Evolutionary conservation across 2,888 invertebrate genomes (phyloP), one percentile per base, ranked within the genome.

Genomic region (Macrosiphum euphorbiae): DNA sequence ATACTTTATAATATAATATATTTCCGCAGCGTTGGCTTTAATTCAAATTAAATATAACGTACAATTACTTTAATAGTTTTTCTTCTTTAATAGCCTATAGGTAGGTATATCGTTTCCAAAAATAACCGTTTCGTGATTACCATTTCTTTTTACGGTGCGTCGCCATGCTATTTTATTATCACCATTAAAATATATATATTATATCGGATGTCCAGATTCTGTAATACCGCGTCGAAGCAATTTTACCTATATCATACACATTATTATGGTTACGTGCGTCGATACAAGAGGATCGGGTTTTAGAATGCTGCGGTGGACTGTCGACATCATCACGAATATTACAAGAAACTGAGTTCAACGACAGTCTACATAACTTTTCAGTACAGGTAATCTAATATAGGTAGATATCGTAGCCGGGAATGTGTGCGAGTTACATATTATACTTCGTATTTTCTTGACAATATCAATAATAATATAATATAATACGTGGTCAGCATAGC

Each of bases 341-440:
- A 87, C 28, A 47, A 87, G 47, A 50, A 87, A n/a, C 47, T 4
- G 87, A 87, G 87, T 87, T 50, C 87, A 87, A 87, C 87, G 87
- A 87, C 47, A 87, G 50, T 87, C 87, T 87, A 16, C 47, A 86
- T 86, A 28, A 50, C 20, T 87, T 28, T 87, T n/a, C 50, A 87
- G 50, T 55, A 55, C 24, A 55, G 55, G 55, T 28, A 87, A 50
- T 87, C 47, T 87, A 87, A 87, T 87, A 87, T 87, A 28, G 13
- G 16, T 78, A 35, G 78, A 35, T 78, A 35, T 78, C 7, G 78
- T 35, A 10, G 26, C 8, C 24, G 2, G 78, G 35, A 78, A 78
- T 78, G 78, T 20, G 35, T 28, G 28, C 28, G 61, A 7, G 35
- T 78, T 16, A 35, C 8, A 35, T 35, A n/a, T n/a, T n/a, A n/a